Percentiles rank a stretch among this genome's conserved stretches.
phyloP scores from a whole-genome alignment of 2,113 vertebrate genomes.

The Xerus inauris region DNA sequence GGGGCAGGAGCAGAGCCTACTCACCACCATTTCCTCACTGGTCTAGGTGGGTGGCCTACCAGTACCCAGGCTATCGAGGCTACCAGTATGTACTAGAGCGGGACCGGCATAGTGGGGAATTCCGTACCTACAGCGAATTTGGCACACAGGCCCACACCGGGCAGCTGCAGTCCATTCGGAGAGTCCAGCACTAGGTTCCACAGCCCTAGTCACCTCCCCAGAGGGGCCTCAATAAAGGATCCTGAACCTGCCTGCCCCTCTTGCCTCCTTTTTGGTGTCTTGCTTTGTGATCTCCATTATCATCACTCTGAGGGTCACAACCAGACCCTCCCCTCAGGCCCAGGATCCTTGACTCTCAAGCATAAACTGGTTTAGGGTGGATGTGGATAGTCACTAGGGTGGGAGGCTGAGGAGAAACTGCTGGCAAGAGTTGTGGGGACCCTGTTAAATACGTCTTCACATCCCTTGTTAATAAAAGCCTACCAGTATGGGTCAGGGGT shows the following conservation, averaged over 20 bases:
- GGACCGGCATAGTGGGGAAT: constrained; percentile 95
- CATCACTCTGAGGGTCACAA: not conserved
- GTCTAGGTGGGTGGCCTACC: constrained; percentile 96
- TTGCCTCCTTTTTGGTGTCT: constrained; percentile 23
- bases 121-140: constrained; percentile 95
- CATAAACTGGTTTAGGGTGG: not conserved
- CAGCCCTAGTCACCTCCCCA: not conserved
- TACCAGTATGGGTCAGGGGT: not conserved
- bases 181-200: constrained; percentile 94
- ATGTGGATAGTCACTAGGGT: not conserved
- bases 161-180: constrained; percentile 98
- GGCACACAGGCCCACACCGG: constrained; percentile 97
- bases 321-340: not conserved
- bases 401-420: not conserved
- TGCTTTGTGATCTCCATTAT: not conserved
- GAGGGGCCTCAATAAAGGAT: constrained; percentile 83
- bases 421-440: not conserved
- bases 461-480: not conserved
- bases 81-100: constrained; percentile 98
- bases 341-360: not conserved
- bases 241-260: constrained; percentile 42
- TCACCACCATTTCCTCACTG: not conserved
- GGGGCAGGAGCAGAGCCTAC: not conserved
- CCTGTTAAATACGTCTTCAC: not conserved
- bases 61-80: constrained; percentile 97